Percentiles rank a stretch among this genome's conserved stretches.
These are phyloP conservation scores for Microcebus murinus DNA, from an alignment of 2,113 vertebrate genomes.

Conservation along the genomic window DNA sequence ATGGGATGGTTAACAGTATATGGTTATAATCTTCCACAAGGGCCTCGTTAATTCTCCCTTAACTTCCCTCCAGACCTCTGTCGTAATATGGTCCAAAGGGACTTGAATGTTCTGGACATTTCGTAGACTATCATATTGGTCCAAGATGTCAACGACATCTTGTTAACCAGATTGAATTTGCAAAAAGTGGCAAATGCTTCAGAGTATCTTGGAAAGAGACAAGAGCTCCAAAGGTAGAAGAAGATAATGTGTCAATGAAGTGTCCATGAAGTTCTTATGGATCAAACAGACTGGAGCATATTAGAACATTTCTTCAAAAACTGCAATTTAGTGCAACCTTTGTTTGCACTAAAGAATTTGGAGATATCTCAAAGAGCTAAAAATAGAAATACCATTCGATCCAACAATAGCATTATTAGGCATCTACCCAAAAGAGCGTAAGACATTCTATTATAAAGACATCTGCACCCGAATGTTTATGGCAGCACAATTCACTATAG, in stretches of 20 bases:
- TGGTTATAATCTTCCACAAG: background rate
- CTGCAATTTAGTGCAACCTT: too few species aligned
- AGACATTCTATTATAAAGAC: too few species aligned
- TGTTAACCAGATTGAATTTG: background rate
- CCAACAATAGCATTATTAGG: too few species aligned
- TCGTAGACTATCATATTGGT: background rate
- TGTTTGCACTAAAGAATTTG: too few species aligned
- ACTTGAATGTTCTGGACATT: background rate
- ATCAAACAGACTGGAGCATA: background rate
- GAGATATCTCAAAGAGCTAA: too few species aligned
- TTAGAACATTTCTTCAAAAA: background rate
- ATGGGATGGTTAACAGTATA: background rate
- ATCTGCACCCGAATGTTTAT: too few species aligned
- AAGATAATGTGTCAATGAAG: background rate
- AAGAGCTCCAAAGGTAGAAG: background rate
- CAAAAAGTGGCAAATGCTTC: background rate
- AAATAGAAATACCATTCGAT: too few species aligned
- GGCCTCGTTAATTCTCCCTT: background rate
- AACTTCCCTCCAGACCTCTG: background rate
- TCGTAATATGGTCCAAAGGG: background rate
- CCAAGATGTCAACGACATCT: background rate
- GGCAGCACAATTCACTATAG: too few species aligned
- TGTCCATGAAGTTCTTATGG: background rate
- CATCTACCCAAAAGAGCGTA: too few species aligned
- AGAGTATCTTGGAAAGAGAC: background rate